Evolutionary conservation across 35 echinoderm and acorn worm genomes (phyloP), one percentile per base, ranked within the genome.

Genomic region (Strongylocentrotus purpuratus): DNA sequence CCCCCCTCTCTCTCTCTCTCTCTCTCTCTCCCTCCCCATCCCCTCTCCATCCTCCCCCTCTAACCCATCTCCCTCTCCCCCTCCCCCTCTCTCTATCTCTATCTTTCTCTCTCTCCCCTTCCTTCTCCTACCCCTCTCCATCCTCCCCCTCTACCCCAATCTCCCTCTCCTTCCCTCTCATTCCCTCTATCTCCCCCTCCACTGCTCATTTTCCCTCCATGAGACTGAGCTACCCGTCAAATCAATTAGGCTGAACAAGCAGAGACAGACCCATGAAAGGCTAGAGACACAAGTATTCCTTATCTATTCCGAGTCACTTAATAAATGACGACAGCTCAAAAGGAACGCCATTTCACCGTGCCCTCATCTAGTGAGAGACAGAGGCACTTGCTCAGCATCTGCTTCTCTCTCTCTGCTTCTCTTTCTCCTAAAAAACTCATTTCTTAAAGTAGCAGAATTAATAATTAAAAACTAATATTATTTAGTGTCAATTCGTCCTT

Each of bases 291-390:
- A 78, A 78, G 65, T 78, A 78, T 78, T 78, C 65, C 65, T 78
- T 78, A 78, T 78, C 65, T 78, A 4, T 28, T 78, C 65, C 22
- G 25, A 78, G 22, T 41, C 35, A 41, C 35, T 78, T 78, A 78
- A 78, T 78, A 78, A 78, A 78, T 78, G 65, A 78, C 25, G 65
- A 78, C 65, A 78, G 65, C 65, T 78, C 65, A 78, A 78, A 78
- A 78, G 65, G 65, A 78, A 78, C 65, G 4, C 65, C 65, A 78
- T 55, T 11, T 55, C 65, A 78, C 7, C 8, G 22, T 8, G 20
- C 65, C 65, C 8, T 28, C 20, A 78, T 78, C 65, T 18, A 28
- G 25, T 18, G 20, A 28, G 22, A 78, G 65, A 2, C 11, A 78
- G 65, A 1, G 25, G 65, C 28, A 5, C 20, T 78, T n/a, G 18